phyloP scores from a whole-genome alignment of 1,140 invertebrate species.

The Pectinophora gossypiella region DNA sequence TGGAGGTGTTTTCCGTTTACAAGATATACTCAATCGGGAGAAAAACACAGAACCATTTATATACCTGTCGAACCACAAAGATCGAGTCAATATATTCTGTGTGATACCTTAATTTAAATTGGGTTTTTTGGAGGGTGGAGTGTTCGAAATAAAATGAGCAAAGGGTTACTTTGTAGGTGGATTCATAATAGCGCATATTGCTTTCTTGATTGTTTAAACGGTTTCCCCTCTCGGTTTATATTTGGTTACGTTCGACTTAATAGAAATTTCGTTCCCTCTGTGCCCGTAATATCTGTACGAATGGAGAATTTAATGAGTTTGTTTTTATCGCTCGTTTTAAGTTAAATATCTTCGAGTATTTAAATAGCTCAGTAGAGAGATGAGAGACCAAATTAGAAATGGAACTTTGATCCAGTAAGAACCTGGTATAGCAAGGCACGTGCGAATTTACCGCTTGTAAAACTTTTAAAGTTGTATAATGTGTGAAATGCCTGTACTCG shows the following conservation, averaged over 20 bases:
- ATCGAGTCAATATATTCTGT: slow-evolving; percentile 4
- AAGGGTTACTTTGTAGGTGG: slow-evolving; percentile 7
- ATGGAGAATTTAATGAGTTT: slow-evolving; percentile 1
- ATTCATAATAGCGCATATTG: slow-evolving; percentile 26
- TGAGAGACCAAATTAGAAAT: no score
- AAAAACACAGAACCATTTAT: no score
- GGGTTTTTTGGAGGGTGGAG: slow-evolving; percentile 22
- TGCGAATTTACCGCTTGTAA: no score
- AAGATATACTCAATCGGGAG: no score
- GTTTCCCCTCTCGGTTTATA: slow-evolving; percentile 20
- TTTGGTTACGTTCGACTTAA: slow-evolving; percentile 1
- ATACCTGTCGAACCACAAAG: neutral
- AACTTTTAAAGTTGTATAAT: no score
- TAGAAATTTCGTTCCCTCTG: neutral
- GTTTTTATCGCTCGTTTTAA: neutral
- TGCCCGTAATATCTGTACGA: neutral
- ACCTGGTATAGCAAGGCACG: no score
- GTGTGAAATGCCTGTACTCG: no score
- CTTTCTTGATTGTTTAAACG: slow-evolving; percentile 45
- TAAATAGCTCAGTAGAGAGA: no score
- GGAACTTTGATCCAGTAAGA: no score
- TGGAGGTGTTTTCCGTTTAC: no score
- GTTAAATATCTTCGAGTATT: no score
- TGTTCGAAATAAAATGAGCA: slow-evolving; percentile 29
- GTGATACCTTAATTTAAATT: slow-evolving; percentile 15